These are phyloP conservation scores for Paradisaea rubra DNA, from an alignment of 2,113 vertebrate genomes.

Conservation along the genomic window DNA sequence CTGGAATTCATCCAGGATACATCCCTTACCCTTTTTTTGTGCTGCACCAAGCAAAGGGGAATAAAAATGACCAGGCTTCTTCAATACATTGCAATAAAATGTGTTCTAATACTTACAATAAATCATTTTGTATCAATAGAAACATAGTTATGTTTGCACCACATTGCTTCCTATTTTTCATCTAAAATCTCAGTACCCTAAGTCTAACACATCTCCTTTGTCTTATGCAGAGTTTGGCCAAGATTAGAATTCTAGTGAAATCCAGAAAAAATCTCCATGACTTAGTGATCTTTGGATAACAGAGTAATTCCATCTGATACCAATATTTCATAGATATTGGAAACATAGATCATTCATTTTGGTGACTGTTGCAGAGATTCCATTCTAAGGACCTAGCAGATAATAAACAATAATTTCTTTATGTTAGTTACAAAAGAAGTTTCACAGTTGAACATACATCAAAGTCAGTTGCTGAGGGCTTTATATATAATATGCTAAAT, in stretches of 20 bases:
- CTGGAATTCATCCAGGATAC: background rate
- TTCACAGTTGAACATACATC: slow-evolving; percentile 13
- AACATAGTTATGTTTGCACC: background rate
- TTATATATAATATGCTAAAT: slow-evolving; percentile 35
- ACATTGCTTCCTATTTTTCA: background rate
- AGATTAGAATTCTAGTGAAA: background rate
- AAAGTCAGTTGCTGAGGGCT: slow-evolving; percentile 25
- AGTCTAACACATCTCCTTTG: background rate
- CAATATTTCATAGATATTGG: slow-evolving; percentile 3
- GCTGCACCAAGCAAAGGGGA: background rate
- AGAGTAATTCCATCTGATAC: slow-evolving; percentile 1
- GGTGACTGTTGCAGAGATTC: background rate
- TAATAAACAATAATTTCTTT: slow-evolving; percentile 37
- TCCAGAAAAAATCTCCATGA: background rate
- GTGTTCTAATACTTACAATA: background rate
- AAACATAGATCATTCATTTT: slow-evolving; percentile 22
- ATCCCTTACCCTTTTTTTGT: background rate
- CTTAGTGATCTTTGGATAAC: background rate
- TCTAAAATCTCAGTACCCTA: background rate
- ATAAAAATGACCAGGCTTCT: background rate
- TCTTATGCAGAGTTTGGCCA: background rate
- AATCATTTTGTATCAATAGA: background rate
- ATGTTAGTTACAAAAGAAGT: slow-evolving; percentile 14
- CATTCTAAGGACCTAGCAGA: background rate
- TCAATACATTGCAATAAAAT: background rate